Conservation (phyloP, 2,113 vertebrate genomes). For the Tupaia chinensis region DNA sequence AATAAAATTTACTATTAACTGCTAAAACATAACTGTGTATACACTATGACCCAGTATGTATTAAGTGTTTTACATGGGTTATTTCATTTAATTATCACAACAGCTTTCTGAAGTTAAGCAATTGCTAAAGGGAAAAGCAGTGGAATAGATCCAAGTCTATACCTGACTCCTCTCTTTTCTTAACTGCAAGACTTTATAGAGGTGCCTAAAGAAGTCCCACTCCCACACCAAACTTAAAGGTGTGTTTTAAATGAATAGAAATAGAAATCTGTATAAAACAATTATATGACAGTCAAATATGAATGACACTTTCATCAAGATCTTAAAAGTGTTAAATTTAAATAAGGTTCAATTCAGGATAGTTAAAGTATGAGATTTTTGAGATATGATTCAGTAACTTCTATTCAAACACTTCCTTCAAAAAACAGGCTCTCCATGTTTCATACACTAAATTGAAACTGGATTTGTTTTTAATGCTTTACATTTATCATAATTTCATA, state of each 20-base stretch:
- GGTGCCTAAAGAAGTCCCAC: not conserved
- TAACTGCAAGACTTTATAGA: not conserved
- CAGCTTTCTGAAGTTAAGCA: not conserved
- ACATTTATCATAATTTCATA: not conserved
- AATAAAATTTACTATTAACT: slow-evolving; percentile 61
- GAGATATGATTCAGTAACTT: not conserved
- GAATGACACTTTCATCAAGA: not conserved
- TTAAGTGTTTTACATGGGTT: not conserved
- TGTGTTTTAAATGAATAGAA: not conserved
- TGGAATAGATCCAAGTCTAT: not conserved
- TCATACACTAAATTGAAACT: not conserved
- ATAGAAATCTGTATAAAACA: not conserved
- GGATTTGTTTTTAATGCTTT: not conserved
- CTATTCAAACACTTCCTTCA: not conserved
- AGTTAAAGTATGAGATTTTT: not conserved
- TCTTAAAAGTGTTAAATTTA: not conserved
- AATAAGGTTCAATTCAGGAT: not conserved
- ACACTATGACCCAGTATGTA: not conserved
- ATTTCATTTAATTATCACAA: slow-evolving; percentile 27
- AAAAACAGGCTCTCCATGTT: not conserved
- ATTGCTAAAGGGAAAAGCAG: not conserved
- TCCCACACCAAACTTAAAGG: not conserved
- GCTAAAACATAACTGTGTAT: not conserved
- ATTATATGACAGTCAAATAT: not conserved
- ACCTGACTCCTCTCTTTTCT: not conserved